Conservation (phyloP, 92 coral and sea anemone species). For the Umimayanthus chanpuru region DNA sequence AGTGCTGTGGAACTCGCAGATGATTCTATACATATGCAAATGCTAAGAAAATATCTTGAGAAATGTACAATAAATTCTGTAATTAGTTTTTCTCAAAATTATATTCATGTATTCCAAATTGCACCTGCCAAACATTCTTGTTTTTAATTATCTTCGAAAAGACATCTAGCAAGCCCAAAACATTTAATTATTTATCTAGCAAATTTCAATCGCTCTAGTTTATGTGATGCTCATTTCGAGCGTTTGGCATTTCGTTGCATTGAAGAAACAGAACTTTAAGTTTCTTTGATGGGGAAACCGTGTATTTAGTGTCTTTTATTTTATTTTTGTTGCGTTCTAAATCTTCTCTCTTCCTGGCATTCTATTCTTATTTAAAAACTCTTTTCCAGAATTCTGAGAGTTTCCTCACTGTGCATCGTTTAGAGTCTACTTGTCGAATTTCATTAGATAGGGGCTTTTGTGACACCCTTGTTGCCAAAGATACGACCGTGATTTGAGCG, state of each 20-base stretch:
- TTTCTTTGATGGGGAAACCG: background rate
- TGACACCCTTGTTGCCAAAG: constrained; percentile 50
- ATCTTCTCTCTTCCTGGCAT: constrained; percentile 33
- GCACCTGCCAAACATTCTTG: constrained; percentile 66
- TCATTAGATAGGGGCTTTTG: constrained; percentile 43
- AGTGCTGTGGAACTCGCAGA: constrained; percentile 54
- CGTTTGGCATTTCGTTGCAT: constrained; percentile 14
- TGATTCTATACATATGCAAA: constrained; percentile 80
- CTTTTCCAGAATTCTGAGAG: constrained; percentile 17
- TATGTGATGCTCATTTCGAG: constrained; percentile 73
- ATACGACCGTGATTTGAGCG: constrained; percentile 48
- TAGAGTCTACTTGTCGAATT: constrained; percentile 42
- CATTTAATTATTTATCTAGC: constrained; percentile 79
- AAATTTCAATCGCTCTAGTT: constrained; percentile 56
- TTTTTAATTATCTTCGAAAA: constrained; percentile 52
- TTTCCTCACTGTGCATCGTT: constrained; percentile 25
- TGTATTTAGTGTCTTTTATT: background rate
- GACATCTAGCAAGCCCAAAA: constrained; percentile 46
- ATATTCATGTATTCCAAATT: constrained; percentile 73
- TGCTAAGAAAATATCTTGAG: constrained; percentile 69
- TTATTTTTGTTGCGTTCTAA: constrained; percentile 35
- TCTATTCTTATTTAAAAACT: constrained; percentile 31
- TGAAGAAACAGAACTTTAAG: constrained; percentile 1
- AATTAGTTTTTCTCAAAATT: constrained; percentile 68
- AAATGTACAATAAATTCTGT: constrained; percentile 80